Base-by-base conservation (phyloP, 2,797 vertebrate genomes). In the Ctenopoma kingsleyae region DNA sequence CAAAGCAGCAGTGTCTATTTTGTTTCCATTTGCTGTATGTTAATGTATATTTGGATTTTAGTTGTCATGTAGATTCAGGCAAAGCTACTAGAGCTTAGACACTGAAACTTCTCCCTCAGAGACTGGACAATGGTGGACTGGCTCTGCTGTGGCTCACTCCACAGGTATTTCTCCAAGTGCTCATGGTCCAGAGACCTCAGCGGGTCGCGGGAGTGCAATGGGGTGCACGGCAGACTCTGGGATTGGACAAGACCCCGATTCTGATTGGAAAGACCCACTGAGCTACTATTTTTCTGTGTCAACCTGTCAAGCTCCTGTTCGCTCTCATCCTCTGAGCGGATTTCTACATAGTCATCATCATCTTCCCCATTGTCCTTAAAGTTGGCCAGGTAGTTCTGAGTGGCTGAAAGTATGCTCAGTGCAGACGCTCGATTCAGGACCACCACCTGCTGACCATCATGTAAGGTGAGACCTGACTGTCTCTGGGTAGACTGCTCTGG, bases 71-170 rank as follows among this genome's bases (percentile, higher is more conserved):
- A 49, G 66, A 46, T 43, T 96, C 89, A 99, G 81, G 96, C 96
- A 66, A 99, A 99, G 84, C 98, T 99, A 81, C 97, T 99, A 50
- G 98, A 99, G 80, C 98, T 98, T 74, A 99, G 95, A 96, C 98
- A 99, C 67, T 98, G 98, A 81, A 99, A 97, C 89, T 99, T 99
- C 71, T 98, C 98, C 80, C 97, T 94, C 85, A 99, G 91, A 30
- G 98, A 98, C 86, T 98, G 97, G 69, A 97, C 97, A 19, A 99
- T 96, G 50, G 96, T 99, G 85, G 97, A 94, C 86, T 98, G 96
- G 88, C 74, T 95, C 76, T 96, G 95, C 78, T 96, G 91, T 0
- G 96, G 95, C 16, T 96, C 95, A 49, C 93, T 96, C 98, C 98
- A 99, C 52, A 97, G 88, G 89, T 98, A 99, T 68, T 95, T 96